Conservation (phyloP, 2,113 vertebrate genomes). For the Elaphurus davidianus region DNA sequence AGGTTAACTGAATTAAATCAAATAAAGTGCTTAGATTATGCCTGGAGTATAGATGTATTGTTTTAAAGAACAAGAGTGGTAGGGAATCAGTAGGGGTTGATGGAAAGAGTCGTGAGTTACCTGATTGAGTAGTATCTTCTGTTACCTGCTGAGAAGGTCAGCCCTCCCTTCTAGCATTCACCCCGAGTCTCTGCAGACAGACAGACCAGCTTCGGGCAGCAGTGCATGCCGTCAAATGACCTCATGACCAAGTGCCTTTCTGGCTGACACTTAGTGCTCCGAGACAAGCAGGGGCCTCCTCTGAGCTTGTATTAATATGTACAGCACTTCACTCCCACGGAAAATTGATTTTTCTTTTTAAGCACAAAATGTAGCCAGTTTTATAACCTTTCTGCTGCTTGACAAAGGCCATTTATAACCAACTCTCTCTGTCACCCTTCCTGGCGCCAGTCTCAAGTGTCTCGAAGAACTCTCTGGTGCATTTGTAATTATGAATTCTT, state of each 20-base stretch:
- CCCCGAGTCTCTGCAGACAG: neutral
- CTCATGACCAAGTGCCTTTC: neutral
- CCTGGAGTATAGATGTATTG: neutral
- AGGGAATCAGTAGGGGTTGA: neutral
- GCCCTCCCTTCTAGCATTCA: neutral
- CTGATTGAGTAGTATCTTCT: neutral
- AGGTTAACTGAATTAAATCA: neutral
- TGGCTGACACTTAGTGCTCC: neutral
- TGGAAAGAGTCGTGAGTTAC: neutral
- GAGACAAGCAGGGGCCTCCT: neutral
- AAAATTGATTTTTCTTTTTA: constrained; percentile 83
- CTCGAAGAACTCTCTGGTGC: constrained; percentile 72
- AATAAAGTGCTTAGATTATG: neutral
- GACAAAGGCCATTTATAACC: constrained; percentile 81
- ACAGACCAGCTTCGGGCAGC: neutral
- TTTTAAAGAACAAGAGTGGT: neutral
- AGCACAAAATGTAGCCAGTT: constrained; percentile 69
- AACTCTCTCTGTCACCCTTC: constrained; percentile 64
- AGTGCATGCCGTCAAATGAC: neutral
- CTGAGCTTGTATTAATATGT: constrained; percentile 73
- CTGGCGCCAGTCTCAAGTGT: constrained; percentile 65
- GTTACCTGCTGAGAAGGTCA: fast-evolving
- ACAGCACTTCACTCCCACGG: constrained; percentile 66
- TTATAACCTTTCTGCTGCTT: constrained; percentile 80
- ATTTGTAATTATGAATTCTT: constrained; percentile 81